These are phyloP conservation scores for Cetoscarus ocellatus DNA, from an alignment of 2,797 vertebrate species.

Conservation along the genomic window DNA sequence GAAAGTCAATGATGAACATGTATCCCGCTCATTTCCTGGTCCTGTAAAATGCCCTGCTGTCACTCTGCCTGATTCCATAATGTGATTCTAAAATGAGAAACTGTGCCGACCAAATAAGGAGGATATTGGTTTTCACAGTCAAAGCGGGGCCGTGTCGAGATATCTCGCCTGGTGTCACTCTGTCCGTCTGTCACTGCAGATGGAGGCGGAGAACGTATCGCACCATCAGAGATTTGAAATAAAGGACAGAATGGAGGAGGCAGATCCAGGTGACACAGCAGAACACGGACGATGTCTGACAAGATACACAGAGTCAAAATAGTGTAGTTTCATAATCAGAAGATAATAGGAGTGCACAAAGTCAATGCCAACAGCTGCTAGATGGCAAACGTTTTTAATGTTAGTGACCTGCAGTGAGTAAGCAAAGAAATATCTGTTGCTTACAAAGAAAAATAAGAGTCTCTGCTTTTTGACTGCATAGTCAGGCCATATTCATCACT, in stretches of 20 bases:
- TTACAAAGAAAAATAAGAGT: too few species aligned
- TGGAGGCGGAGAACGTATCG: conserved; percentile 7
- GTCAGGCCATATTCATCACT: too few species aligned
- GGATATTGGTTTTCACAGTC: conserved; percentile 54
- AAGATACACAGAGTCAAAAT: not conserved
- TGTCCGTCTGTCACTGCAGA: not conserved
- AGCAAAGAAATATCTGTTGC: too few species aligned
- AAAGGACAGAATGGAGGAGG: conserved; percentile 6
- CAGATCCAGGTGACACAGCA: not conserved
- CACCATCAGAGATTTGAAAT: conserved; percentile 23
- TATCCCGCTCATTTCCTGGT: conserved; percentile 31
- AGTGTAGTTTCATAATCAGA: not conserved
- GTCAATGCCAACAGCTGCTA: not conserved
- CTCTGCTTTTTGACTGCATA: too few species aligned
- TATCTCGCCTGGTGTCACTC: conserved; percentile 28
- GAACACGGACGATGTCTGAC: not conserved
- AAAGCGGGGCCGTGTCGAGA: conserved; percentile 43
- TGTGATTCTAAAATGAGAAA: conserved; percentile 62
- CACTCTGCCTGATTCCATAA: conserved; percentile 32
- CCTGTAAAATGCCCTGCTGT: conserved; percentile 20
- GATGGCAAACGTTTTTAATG: too few species aligned
- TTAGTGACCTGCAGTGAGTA: too few species aligned
- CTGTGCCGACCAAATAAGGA: conserved; percentile 35
- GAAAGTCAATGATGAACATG: conserved; percentile 16
- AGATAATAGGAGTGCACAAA: not conserved